Conservation (phyloP, 64 coral and sea anemone species). For the Astreopora myriophthalma region DNA sequence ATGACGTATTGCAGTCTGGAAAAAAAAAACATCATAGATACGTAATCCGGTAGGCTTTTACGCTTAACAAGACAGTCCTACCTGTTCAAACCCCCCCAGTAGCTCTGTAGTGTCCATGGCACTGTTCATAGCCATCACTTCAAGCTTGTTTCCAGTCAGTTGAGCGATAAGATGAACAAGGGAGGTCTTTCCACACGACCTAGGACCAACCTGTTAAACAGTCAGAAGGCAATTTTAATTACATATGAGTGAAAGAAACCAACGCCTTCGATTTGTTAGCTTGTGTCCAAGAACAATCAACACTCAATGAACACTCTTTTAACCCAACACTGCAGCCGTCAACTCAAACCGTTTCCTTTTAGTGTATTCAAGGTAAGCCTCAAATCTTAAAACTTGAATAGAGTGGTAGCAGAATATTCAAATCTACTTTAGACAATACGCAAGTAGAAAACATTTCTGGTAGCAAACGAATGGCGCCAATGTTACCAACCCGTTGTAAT, state of each 20-base stretch:
- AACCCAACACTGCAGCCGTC: not conserved
- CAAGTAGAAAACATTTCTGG: no score
- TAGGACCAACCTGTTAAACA: conserved; percentile 72
- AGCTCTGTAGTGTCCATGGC: conserved; percentile 98
- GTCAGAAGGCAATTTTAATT: not conserved
- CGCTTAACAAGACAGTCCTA: not conserved
- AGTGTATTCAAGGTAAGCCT: no score
- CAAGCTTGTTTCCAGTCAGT: conserved; percentile 88
- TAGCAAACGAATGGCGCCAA: no score
- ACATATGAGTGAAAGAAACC: not conserved
- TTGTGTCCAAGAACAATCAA: not conserved
- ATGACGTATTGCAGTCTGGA: no score
- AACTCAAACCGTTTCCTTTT: no score
- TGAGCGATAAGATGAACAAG: conserved; percentile 80
- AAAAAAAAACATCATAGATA: no score
- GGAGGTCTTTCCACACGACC: conserved; percentile 93
- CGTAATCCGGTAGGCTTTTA: not conserved
- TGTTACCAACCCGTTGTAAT: no score
- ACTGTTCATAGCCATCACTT: conserved; percentile 98
- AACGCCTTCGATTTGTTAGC: not conserved
- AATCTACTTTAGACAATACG: no score
- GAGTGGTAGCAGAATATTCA: no score
- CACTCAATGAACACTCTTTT: not conserved
- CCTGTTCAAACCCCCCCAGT: conserved; percentile 96
- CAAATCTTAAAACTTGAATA: no score